Base-by-base conservation (phyloP, 92 coral and sea anemone genomes). In the Zoanthus solanderi region DNA sequence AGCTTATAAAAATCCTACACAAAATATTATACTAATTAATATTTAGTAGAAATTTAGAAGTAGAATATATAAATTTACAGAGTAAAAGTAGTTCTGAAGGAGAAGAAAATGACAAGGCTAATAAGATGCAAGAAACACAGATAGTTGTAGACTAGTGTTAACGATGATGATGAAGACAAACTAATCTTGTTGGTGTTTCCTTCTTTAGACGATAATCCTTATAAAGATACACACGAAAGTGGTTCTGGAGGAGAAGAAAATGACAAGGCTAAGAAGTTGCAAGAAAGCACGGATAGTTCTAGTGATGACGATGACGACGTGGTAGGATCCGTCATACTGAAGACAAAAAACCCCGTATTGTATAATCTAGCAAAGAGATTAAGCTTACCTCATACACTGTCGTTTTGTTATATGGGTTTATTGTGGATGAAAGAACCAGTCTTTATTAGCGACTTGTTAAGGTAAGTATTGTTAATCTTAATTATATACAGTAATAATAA, bases 381-480 rank as follows among this genome's bases (percentile, higher is more conserved):
- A 54, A n/a, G 11, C 4, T 50, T 88, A 53, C 44, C 71, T 67
- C 57, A 56, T 63, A 97, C 98, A 1, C 47, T 97, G 63, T 90
- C 94, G 1, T 91, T 97, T 61, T 90, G 92, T 23, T 90, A 92
- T 77, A 71, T 97, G 85, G 98, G 96, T 14, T 77, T 97, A 71
- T 82, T 92, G 18, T 89, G 94, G 96, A 57, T 94, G 28, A 57
- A 91, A 69, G 98, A 95, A 79, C 99, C 98, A 50, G 88, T 95
- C n/a, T 97, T 95, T 74, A 78, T 95, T 56, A 90, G 95, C 74
- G 99, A 97, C 78, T 18, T 97, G 65, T 60, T 95, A 65, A 97
- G 99, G 99, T 97, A 14, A 47, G 2, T 37, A 17, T 83, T 65
- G 0, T 1, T 30, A 28, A 31, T 37, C n/a, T 29, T 28, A 28